Base-by-base conservation (phyloP, 2,888 invertebrate species). In the Mantis religiosa region DNA sequence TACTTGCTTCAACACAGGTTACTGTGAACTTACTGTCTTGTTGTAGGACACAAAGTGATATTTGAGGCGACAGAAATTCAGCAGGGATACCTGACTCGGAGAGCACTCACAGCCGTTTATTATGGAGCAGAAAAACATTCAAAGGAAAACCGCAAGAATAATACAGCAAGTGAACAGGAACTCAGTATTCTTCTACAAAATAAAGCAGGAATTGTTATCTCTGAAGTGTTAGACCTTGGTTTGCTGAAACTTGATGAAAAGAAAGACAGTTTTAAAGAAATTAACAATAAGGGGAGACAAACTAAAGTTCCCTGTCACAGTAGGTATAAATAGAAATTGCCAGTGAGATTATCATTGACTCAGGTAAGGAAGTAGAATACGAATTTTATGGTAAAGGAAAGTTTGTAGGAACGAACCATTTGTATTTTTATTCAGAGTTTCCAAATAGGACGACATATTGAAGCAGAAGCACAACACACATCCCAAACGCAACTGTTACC, bases 11-110 rank as follows among this genome's bases (percentile, higher is more conserved):
- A 93, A 94, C 71, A 94, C 93, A 91, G 93, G 94, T 84, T 93
- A 94, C 82, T 92, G 96, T 87, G 93, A 94, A 12, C 92, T 93
- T 94, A 94, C 90, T 92, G 94, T 81, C 95, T 96, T 0, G 92
- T 93, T 83, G 91, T 95, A 87, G 96, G 96, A 20, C 96, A 96
- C 91, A 94, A 94, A 92, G 96, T 91, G 20, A 92, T 94, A 89
- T 94, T 95, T 8, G 96, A 97, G 92, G 94, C 95, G 2, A 96
- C 97, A 91, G 97, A 97, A 93, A 97, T 97, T 92, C 95, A 95
- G 91, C 96, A 96, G 93, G 94, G 94, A 27, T 91, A 91, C 20
- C 94, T 93, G 89, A 92, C 93, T 85, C 95, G 96, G 96, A 94
- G 97, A 91, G 96, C 96, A 0, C 91, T 96, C 88, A 94, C 93